Evolutionary conservation across 2,113 vertebrate species (phyloP).

Genomic region (Diphyllodes magnificus): DNA sequence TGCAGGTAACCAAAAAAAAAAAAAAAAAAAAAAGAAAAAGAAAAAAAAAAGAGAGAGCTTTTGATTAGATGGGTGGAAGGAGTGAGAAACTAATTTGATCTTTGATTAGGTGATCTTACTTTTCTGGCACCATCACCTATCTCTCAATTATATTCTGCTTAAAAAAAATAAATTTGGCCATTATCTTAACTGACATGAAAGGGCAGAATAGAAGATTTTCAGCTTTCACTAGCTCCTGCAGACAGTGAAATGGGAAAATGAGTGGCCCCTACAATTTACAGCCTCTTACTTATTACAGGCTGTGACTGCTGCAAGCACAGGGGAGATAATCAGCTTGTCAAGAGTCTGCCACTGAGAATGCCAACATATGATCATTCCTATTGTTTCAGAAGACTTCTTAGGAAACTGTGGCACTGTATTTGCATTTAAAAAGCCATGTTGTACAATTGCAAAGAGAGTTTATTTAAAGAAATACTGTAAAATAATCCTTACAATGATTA

Average conservation of each 20-base stretch:
- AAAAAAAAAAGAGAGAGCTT: background rate
- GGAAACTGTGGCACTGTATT: slow-evolving; percentile 44
- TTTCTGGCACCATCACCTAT: slow-evolving; percentile 42
- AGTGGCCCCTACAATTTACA: slow-evolving; percentile 60
- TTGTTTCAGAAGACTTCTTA: slow-evolving; percentile 52
- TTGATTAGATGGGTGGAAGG: slow-evolving; percentile 36
- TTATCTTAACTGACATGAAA: slow-evolving; percentile 70
- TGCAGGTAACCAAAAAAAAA: background rate
- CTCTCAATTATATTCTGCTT: slow-evolving; percentile 56
- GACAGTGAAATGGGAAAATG: slow-evolving; percentile 69
- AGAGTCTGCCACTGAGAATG: slow-evolving; percentile 49
- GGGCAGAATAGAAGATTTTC: slow-evolving; percentile 46
- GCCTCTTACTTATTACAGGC: slow-evolving; percentile 59
- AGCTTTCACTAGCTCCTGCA: slow-evolving; percentile 49
- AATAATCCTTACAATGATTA: slow-evolving; percentile 38
- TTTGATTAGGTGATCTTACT: slow-evolving; percentile 47
- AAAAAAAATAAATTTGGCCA: slow-evolving; percentile 38
- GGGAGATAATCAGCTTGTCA: slow-evolving; percentile 73
- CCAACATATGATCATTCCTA: slow-evolving; percentile 58
- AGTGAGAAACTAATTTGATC: slow-evolving; percentile 54
- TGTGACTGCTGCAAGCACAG: slow-evolving; percentile 62
- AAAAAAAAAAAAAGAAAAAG: background rate
- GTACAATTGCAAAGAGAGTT: slow-evolving; percentile 26
- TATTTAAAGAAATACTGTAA: slow-evolving; percentile 27
- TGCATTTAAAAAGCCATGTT: slow-evolving; percentile 64